Percentiles rank a stretch among this genome's conserved stretches.
These are phyloP conservation scores for Festucalex cinctus DNA, from an alignment of 2,113 vertebrate genomes.

Conservation along the genomic window DNA sequence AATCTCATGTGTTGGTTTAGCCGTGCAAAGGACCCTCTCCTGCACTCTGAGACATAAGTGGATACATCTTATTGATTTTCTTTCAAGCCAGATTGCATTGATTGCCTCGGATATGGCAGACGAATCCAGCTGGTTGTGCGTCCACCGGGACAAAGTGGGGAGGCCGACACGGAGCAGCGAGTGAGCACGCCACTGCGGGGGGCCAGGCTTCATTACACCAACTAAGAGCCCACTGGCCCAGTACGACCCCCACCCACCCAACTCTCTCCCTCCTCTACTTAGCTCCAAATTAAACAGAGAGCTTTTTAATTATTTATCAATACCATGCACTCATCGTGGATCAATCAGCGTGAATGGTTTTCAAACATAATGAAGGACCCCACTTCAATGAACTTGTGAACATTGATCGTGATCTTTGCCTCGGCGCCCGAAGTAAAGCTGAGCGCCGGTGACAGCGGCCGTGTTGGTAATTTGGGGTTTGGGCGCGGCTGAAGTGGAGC, in stretches of 20 bases:
- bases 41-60: slow-evolving; percentile 87
- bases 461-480: slow-evolving; percentile 64
- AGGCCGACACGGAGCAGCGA: slow-evolving; percentile 72
- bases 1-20: slow-evolving; percentile 81
- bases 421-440: slow-evolving; percentile 69
- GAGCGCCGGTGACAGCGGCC: slow-evolving; percentile 56
- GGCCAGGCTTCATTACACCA: slow-evolving; percentile 81
- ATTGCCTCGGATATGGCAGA: slow-evolving; percentile 90
- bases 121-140: slow-evolving; percentile 83
- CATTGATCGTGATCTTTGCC: slow-evolving; percentile 75
- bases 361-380: slow-evolving; percentile 75
- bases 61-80: slow-evolving; percentile 97
- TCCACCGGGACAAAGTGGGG: slow-evolving; percentile 78
- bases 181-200: slow-evolving; percentile 75
- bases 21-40: slow-evolving; percentile 80
- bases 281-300: slow-evolving; percentile 78
- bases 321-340: slow-evolving; percentile 75
- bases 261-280: slow-evolving; percentile 69
- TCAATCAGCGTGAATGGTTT: slow-evolving; percentile 78
- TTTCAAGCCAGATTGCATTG: slow-evolving; percentile 93
- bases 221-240: slow-evolving; percentile 75
- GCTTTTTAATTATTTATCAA: slow-evolving; percentile 90
- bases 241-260: slow-evolving; percentile 72
- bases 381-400: slow-evolving; percentile 65
- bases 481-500: slow-evolving; percentile 39